Evolutionary conservation across 2,113 vertebrate species (phyloP), one percentile per base, ranked within the genome.

Genomic region (Aphyosemion australe): DNA sequence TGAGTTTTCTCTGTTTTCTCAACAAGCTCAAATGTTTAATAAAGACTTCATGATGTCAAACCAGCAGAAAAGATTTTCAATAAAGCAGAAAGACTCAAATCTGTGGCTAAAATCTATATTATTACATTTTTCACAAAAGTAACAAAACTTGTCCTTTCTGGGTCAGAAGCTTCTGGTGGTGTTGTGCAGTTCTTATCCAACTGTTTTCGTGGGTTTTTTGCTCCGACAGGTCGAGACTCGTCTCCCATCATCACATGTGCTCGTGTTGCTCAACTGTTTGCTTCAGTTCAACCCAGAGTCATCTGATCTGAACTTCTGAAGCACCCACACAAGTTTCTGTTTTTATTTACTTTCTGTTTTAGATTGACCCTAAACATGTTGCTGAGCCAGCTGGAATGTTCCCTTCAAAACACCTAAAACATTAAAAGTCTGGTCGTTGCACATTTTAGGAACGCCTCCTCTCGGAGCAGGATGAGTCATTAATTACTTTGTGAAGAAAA

Each of bases 161-260:
- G n/a, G n/a, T n/a, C n/a, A n/a, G n/a, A n/a, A n/a, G n/a, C n/a
- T n/a, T n/a, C n/a, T n/a, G n/a, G n/a, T n/a, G n/a, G n/a, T n/a
- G n/a, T n/a, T n/a, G n/a, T n/a, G n/a, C n/a, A n/a, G 32, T 32
- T 3, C 7, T 3, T 32, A 48, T 51, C 26, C 42, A n/a, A 55
- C 21, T 61, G 20, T 14, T 50, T 31, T 15, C 46, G 53, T 43
- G 8, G 26, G 26, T 1, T 26, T 26, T 26, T 26, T 26, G n/a
- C 39, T 45, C 8, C 2, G 34, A 9, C 63, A 61, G 21, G 71
- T 31, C 20, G 9, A 54, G 46, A 70, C 67, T 70, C 19, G 67
- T 21, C 45, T 46, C 10, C n/a, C 1, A 14, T 47, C 1, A 14
- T 47, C 56, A 18, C 19, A 41, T 47, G 12, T 11, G 3, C 12